Base-by-base conservation (phyloP, 2,113 vertebrate genomes). In the Corvus moneduloides region DNA sequence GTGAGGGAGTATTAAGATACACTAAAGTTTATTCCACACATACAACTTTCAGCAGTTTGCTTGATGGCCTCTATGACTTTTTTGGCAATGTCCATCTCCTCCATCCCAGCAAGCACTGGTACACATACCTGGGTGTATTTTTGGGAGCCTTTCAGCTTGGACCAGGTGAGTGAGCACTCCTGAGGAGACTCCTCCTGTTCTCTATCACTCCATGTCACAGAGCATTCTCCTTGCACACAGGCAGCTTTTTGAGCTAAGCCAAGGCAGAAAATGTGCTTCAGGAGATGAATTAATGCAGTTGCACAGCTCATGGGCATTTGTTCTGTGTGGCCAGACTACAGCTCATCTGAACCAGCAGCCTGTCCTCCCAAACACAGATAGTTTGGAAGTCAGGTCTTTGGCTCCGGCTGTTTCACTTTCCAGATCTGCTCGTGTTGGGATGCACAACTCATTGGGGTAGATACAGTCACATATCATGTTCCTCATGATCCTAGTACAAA, bases 131-230 rank as follows among this genome's bases (percentile, higher is more conserved):
- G 33, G 14, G 22, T 0, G 0, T 49, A 13, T 67, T 26, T 77
- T 44, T 15, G 35, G 12, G 22, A 67, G 11, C 19, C 5, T 49
- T 72, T 66, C 46, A 78, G 39, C 56, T 61, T 1, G 2, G 59
- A 37, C 24, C 32, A 63, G 41, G 20, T 5, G 6, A 58, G 37
- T 7, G 22, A 66, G 44, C 37, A 9, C 7, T 87, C 48, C 74
- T 51, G 61, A 58, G 22, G n/a, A 71, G 5, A 23, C 16, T 61
- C 55, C 32, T 20, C 26, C 27, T 6, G 5, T 8, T 58, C 3
- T 3, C 46, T 9, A 0, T 28, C n/a, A n/a, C 8, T 58, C 20
- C 0, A 0, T 0, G 1, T 51, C 0, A 1, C 20, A 11, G 52
- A n/a, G 35, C 2, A 1, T 30, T 83, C 28, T 71, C 33, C 52